phyloP scores from a whole-genome alignment of 2,888 invertebrate genomes.

The Iselma pallidipennis region DNA sequence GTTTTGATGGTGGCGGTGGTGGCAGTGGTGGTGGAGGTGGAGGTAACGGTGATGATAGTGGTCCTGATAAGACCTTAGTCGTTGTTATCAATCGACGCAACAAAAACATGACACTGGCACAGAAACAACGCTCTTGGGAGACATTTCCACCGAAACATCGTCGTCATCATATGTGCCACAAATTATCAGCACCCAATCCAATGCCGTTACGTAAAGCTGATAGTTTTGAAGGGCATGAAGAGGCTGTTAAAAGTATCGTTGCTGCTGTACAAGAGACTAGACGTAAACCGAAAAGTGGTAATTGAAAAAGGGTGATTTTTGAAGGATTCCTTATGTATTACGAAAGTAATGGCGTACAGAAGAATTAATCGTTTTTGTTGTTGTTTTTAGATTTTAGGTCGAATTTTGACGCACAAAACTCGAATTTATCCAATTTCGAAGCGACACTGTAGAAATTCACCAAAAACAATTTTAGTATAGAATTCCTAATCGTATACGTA shows the following conservation, averaged over 20 bases:
- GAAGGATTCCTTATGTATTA: constrained; percentile 16
- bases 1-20: constrained; percentile 54
- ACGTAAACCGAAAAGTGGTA: constrained; percentile 57
- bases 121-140: constrained; percentile 67
- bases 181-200: constrained; percentile 43
- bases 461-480: too few species aligned
- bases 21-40: constrained; percentile 53
- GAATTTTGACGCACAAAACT: too few species aligned
- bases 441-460: too few species aligned
- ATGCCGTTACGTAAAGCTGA: constrained; percentile 62
- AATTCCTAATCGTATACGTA: too few species aligned
- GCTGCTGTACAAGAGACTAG: constrained; percentile 69
- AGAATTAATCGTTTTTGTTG: too few species aligned
- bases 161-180: constrained; percentile 53
- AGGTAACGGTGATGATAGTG: too few species aligned
- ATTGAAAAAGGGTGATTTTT: constrained; percentile 38
- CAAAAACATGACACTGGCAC: constrained; percentile 56
- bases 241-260: constrained; percentile 67
- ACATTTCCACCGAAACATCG: constrained; percentile 62
- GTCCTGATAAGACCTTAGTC: constrained; percentile 57
- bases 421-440: too few species aligned
- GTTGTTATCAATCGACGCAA: constrained; percentile 58
- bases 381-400: too few species aligned
- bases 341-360: too few species aligned
- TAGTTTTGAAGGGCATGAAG: constrained; percentile 72